phyloP scores from a whole-genome alignment of 2,888 invertebrate genomes.

The Agrochola lychnidis region DNA sequence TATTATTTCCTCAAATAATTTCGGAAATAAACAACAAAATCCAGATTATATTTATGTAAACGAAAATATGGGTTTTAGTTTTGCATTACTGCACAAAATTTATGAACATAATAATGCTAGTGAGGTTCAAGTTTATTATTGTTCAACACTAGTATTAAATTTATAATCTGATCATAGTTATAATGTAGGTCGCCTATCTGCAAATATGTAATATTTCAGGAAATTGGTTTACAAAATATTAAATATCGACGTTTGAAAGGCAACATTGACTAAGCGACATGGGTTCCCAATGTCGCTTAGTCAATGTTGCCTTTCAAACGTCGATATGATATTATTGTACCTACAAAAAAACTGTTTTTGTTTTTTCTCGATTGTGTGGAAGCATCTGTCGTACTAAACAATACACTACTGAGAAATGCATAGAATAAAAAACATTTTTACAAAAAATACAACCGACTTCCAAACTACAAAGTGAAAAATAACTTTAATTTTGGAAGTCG shows the following conservation, averaged over 20 bases:
- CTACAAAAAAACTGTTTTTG: background rate
- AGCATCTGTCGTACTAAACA: background rate
- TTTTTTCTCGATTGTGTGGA: background rate
- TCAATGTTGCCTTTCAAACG: too few relatives aligned
- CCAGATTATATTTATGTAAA: background rate
- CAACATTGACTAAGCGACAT: too few relatives aligned
- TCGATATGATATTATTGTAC: background rate
- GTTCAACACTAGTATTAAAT: background rate
- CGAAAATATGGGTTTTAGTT: background rate
- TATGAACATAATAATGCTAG: background rate
- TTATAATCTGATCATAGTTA: background rate
- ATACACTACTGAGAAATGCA: background rate
- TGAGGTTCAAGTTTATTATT: background rate
- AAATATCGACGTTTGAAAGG: too few relatives aligned
- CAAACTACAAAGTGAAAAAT: too few relatives aligned
- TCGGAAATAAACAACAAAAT: background rate
- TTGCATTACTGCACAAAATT: background rate
- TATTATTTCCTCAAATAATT: background rate
- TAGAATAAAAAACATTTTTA: too few relatives aligned
- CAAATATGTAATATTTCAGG: background rate
- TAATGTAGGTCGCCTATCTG: background rate
- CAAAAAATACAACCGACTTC: too few relatives aligned
- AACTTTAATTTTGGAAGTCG: too few relatives aligned
- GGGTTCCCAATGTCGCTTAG: too few relatives aligned
- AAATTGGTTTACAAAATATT: background rate